Percentiles rank a stretch among this genome's conserved stretches.
phyloP scores from a whole-genome alignment of 2,113 vertebrate species.

The Dunckerocampus dactyliophorus region DNA sequence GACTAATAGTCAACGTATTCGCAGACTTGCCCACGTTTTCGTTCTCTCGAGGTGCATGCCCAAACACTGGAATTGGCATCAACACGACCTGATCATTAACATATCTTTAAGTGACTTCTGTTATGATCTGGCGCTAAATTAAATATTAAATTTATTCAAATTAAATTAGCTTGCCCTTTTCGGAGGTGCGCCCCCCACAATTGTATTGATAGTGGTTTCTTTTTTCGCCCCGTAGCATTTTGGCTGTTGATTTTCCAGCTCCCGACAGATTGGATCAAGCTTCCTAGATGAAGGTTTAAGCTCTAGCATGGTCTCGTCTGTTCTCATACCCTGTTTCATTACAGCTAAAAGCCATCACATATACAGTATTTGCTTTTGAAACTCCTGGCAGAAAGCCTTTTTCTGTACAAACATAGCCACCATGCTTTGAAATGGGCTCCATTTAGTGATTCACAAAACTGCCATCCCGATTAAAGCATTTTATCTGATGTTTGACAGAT shows the following conservation, averaged over 20 bases:
- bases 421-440: conserved; percentile 25
- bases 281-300: conserved; percentile 49
- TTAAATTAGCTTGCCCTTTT: no score
- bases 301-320: conserved; percentile 25
- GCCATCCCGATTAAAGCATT: not conserved
- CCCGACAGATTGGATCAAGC: conserved; percentile 42
- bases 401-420: conserved; percentile 32
- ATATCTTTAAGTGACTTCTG: no score
- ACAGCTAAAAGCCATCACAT: conserved; percentile 54
- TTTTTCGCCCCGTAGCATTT: conserved; percentile 24
- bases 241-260: conserved; percentile 44
- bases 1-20: no score
- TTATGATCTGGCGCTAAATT: no score
- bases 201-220: conserved; percentile 8
- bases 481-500: not conserved
- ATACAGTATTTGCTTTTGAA: conserved; percentile 49
- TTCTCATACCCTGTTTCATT: conserved; percentile 52
- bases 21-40: no score
- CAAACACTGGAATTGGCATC: no score
- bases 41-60: no score
- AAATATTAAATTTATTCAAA: no score
- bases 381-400: conserved; percentile 43
- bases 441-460: conserved; percentile 20
- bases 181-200: no score
- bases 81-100: no score